Conservation (phyloP, 2,888 invertebrate species). For the Drosophila niveifrons region DNA sequence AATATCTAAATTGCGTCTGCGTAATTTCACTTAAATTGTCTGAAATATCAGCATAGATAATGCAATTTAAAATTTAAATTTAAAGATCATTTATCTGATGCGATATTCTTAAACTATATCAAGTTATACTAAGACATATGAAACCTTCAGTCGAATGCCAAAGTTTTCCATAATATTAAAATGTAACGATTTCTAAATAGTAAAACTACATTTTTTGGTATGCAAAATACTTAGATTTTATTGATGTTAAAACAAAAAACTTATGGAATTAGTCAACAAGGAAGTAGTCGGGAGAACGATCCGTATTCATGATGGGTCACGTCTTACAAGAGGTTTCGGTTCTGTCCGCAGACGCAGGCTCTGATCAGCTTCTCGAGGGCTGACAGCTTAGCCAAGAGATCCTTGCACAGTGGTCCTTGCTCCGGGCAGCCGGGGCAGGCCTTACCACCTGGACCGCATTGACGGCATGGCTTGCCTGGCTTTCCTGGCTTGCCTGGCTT, state of each 20-base stretch:
- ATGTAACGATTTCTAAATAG: too few species aligned
- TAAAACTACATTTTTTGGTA: background rate
- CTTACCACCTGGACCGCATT: conserved; percentile 13
- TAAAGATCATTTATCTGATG: too few species aligned
- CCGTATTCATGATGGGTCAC: background rate
- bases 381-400: background rate
- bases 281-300: background rate
- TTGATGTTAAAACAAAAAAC: background rate
- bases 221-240: conserved; percentile 1
- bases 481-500: too few species aligned
- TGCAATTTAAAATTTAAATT: background rate
- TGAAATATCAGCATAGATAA: background rate
- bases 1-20: background rate
- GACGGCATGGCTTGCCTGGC: conserved; percentile 2
- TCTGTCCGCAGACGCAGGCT: background rate
- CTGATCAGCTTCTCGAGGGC: background rate
- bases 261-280: background rate
- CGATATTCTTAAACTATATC: too few species aligned
- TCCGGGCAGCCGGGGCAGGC: conserved; percentile 3
- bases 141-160: too few species aligned
- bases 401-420: conserved; percentile 9
- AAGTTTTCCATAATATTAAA: too few species aligned
- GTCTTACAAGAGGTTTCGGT: background rate
- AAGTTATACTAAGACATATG: too few species aligned
- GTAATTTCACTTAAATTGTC: conserved; percentile 1